These are phyloP conservation scores for Etheostoma spectabile DNA, from an alignment of 2,113 vertebrate genomes.

Conservation along the genomic window DNA sequence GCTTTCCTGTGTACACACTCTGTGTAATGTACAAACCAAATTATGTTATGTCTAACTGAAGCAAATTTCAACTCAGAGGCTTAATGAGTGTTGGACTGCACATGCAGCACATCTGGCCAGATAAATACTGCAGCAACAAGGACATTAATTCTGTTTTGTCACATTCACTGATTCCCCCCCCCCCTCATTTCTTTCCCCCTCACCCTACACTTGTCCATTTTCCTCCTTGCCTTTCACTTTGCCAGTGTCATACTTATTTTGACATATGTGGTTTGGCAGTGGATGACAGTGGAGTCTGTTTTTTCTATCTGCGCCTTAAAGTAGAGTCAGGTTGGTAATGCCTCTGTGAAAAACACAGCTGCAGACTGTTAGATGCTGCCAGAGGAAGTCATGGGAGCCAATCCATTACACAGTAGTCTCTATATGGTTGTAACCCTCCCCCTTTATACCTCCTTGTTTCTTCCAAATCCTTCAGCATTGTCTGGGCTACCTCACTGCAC, in stretches of 20 bases:
- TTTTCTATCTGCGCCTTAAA: slow-evolving; percentile 69
- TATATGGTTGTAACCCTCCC: slow-evolving; percentile 59
- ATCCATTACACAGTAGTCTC: slow-evolving; percentile 69
- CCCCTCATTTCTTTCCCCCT: slow-evolving; percentile 35
- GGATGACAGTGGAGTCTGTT: slow-evolving; percentile 63
- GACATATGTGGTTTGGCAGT: slow-evolving; percentile 78
- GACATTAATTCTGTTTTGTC: slow-evolving; percentile 51
- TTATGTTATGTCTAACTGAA: neutral
- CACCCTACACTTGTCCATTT: slow-evolving; percentile 75
- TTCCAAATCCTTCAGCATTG: slow-evolving; percentile 45
- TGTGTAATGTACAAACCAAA: slow-evolving; percentile 15
- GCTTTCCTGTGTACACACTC: slow-evolving; percentile 72
- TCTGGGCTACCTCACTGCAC: slow-evolving; percentile 10
- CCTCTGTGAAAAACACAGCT: slow-evolving; percentile 80
- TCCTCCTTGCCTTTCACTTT: slow-evolving; percentile 61
- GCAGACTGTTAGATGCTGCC: slow-evolving; percentile 70
- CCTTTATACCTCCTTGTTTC: slow-evolving; percentile 26
- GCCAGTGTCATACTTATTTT: slow-evolving; percentile 71
- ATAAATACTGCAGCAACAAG: slow-evolving; percentile 24
- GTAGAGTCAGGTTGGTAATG: slow-evolving; percentile 74
- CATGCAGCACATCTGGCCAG: neutral
- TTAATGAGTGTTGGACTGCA: neutral
- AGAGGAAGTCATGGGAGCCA: slow-evolving; percentile 75
- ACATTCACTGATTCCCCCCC: slow-evolving; percentile 32
- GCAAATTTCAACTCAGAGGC: slow-evolving; percentile 3